phyloP scores from a whole-genome alignment of 2,797 vertebrate genomes.

The Mormyrus hasselquistii region DNA sequence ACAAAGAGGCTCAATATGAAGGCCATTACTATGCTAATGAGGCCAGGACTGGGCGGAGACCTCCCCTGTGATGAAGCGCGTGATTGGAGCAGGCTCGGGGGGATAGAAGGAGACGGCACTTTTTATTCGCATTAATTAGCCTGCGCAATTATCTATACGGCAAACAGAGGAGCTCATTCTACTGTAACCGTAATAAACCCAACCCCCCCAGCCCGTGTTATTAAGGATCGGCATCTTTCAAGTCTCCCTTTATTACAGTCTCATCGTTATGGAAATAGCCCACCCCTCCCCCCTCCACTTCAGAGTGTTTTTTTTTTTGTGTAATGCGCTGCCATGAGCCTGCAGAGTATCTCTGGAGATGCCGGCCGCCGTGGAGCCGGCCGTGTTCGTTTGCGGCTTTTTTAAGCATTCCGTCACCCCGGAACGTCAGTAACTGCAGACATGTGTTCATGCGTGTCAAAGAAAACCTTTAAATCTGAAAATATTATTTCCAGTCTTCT shows the following conservation, averaged over 20 bases:
- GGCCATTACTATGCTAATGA: conserved; percentile 82
- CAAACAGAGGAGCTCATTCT: conserved; percentile 54
- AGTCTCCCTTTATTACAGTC: neutral
- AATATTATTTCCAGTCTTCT: neutral
- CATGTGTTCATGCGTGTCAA: neutral
- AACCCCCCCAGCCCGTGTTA: neutral
- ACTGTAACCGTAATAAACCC: conserved; percentile 5
- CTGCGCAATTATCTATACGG: conserved; percentile 70
- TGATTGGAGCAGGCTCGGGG: conserved; percentile 63
- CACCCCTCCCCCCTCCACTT: neutral
- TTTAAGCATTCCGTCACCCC: neutral
- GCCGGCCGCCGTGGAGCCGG: neutral
- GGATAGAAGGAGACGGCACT: conserved; percentile 54
- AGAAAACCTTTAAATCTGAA: neutral
- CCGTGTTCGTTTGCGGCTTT: neutral
- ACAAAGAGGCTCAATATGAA: conserved; percentile 82
- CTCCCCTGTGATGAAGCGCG: conserved; percentile 60
- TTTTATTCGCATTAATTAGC: conserved; percentile 66
- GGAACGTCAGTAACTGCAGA: neutral
- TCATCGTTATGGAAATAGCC: neutral
- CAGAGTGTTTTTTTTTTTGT: neutral
- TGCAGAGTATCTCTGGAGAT: neutral
- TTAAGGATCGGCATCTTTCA: neutral
- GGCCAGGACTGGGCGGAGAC: conserved; percentile 68
- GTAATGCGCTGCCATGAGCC: neutral